Conservation (phyloP, 2,888 invertebrate genomes). For the Meteorus cinctellus region DNA sequence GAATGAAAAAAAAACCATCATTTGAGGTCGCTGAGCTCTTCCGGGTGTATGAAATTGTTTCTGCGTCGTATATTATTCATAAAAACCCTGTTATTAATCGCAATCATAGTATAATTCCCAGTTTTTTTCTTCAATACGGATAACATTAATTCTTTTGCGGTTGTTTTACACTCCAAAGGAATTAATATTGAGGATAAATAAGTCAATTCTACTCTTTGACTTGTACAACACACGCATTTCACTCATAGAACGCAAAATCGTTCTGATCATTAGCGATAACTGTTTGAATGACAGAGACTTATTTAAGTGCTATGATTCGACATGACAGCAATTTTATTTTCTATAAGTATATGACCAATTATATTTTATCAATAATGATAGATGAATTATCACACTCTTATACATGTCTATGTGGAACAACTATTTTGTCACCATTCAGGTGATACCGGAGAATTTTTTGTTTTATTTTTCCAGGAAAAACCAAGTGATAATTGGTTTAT, state of each 20-base stretch:
- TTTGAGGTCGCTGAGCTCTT: background rate
- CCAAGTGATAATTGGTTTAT: conserved; percentile 38
- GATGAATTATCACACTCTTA: background rate
- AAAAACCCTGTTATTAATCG: background rate
- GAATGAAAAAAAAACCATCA: background rate
- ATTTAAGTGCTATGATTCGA: background rate
- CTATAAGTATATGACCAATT: background rate
- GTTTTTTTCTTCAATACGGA: background rate
- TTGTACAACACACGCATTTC: background rate
- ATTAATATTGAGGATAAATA: background rate
- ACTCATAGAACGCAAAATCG: conserved; percentile 47
- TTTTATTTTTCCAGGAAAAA: conserved; percentile 50
- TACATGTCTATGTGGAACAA: background rate
- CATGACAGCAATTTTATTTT: background rate
- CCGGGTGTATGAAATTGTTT: background rate
- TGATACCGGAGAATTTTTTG: conserved; percentile 9
- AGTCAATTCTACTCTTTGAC: background rate
- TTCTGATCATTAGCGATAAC: conserved; percentile 42
- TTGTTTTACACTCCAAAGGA: background rate
- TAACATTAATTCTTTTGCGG: background rate
- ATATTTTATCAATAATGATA: background rate
- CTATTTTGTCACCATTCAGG: background rate
- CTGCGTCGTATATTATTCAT: background rate
- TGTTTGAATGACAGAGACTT: background rate
- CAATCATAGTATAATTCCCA: background rate